Evolutionary conservation across 1,140 invertebrate species (phyloP), one percentile per base, ranked within the genome.

Genomic region (Thaumatotibia leucotreta): DNA sequence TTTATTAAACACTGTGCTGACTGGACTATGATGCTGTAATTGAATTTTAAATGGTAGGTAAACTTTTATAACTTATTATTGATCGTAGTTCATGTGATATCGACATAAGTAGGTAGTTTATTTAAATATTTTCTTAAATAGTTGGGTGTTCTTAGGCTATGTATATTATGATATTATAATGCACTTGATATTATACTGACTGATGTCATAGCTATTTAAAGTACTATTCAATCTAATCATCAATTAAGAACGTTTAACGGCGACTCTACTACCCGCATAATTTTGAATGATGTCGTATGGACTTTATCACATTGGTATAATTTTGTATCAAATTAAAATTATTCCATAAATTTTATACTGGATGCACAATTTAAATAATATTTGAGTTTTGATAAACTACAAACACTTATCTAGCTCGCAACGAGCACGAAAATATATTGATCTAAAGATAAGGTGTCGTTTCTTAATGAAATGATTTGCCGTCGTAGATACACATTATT

Each of bases 11-110:
- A 70, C 23, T 72, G 69, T 68, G 50, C 67, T 76, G 68, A 63
- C 75, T 76, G 79, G 76, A 76, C 79, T 82, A 79, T 75, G 74
- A 74, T 66, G 75, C 70, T 69, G 70, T 78, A 67, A 68, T 66
- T 77, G 73, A 79, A 77, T 69, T 73, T 77, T 85, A 82, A 82
- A 88, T 88, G 85, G 85, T 88, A 64, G 70, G 85, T 86, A 71
- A 67, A 69, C 58, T 67, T 65, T 58, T 17, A 58, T 58, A 29
- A 58, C 52, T 27, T 11, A 58, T 31, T 8, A 29, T 14, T 33
- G 20, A 39, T 39, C n/a, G n/a, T 29, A 58, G 23, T 58, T 58
- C 3, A 58, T 24, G 17, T 29, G 14, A 11, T 58, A 58, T 6
- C 17, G 10, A 58, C 29, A 58, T 58, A 58, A 58, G 52, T 58